A percentile compares a stretch with the other conserved stretches of the same genome.
These are phyloP conservation scores for Pachyseris speciosa DNA, from an alignment of 64 coral and sea anemone genomes.

Conservation along the genomic window DNA sequence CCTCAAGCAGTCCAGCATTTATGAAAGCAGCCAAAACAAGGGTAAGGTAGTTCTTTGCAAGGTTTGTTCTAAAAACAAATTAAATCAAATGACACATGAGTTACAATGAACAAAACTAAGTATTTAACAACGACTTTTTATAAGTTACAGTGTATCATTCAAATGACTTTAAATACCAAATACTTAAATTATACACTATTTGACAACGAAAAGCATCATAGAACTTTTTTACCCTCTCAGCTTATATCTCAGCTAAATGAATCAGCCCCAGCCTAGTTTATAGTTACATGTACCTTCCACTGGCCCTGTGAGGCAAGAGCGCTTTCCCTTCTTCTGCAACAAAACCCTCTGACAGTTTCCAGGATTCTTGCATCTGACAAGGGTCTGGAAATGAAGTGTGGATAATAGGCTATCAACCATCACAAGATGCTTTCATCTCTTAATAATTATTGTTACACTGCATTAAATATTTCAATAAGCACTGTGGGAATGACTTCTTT, in stretches of 20 bases:
- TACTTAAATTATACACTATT: no score
- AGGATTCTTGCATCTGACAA: slow-evolving; percentile 92
- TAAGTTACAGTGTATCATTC: no score
- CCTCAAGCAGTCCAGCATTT: slow-evolving; percentile 97
- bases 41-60: slow-evolving; percentile 87
- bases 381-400: slow-evolving; percentile 79
- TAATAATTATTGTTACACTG: no score
- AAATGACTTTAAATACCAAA: no score
- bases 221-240: no score
- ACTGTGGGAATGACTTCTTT: no score
- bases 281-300: slow-evolving; percentile 59
- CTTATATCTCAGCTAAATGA: background rate
- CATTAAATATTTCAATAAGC: no score
- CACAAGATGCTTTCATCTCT: no score
- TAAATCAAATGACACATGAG: background rate
- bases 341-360: slow-evolving; percentile 96
- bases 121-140: no score
- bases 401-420: no score
- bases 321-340: slow-evolving; percentile 90
- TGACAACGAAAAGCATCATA: no score
- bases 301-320: slow-evolving; percentile 80
- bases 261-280: background rate
- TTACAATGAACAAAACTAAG: no score
- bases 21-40: slow-evolving; percentile 95
- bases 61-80: slow-evolving; percentile 75